Conservation (phyloP, 2,113 vertebrate genomes). For the Romanogobio albipinnatus region DNA sequence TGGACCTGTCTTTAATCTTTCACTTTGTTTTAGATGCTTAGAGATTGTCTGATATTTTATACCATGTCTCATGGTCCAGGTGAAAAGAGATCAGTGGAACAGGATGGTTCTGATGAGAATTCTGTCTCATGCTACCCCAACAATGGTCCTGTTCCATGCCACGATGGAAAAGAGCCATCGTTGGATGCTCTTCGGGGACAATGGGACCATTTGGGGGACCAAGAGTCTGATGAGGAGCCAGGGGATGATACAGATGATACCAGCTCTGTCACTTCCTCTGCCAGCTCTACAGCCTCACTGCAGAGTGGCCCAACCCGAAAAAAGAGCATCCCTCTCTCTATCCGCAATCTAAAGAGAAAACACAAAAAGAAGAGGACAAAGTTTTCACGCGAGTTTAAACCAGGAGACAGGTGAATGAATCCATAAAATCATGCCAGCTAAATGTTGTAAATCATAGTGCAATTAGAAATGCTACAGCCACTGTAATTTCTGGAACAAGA, state of each 20-base stretch:
- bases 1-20: no score
- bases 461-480: no score
- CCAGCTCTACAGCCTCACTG: constrained; percentile 94
- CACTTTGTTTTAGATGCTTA: no score
- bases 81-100: constrained; percentile 55
- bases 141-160: constrained; percentile 63
- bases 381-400: constrained; percentile 92
- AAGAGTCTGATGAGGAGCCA: constrained; percentile 91
- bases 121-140: constrained; percentile 59
- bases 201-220: constrained; percentile 80
- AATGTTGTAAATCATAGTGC: neutral
- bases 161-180: constrained; percentile 51
- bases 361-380: constrained; percentile 99
- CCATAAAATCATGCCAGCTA: neutral
- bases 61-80: constrained; percentile 50
- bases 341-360: constrained; percentile 95
- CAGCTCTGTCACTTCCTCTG: constrained; percentile 94
- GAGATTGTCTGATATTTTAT: neutral
- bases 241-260: constrained; percentile 95
- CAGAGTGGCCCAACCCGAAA: constrained; percentile 88
- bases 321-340: constrained; percentile 95
- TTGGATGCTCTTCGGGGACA: constrained; percentile 59
- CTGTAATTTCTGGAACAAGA: no score
- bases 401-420: constrained; percentile 87
- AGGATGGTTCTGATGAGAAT: constrained; percentile 55